Conservation (phyloP, 2,888 invertebrate genomes). For the Tachystola acroxantha region DNA sequence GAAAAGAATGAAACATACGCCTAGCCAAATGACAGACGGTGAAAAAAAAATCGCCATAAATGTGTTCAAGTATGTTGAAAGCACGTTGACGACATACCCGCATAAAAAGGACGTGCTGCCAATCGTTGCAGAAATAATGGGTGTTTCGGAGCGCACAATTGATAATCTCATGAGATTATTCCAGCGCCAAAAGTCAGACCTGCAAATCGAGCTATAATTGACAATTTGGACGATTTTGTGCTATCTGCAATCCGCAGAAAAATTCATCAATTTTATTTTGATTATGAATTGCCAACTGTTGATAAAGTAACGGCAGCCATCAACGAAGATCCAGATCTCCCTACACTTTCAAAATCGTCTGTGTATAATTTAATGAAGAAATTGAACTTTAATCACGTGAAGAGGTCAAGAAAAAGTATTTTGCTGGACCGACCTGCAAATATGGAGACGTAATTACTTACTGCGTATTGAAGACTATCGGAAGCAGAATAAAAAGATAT, state of each 20-base stretch:
- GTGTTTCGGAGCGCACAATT: not conserved
- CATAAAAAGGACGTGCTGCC: not conserved
- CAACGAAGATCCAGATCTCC: conserved; percentile 2
- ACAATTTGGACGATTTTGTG: not conserved
- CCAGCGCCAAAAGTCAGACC: not conserved
- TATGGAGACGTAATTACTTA: conserved; percentile 12
- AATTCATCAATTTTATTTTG: conserved; percentile 1
- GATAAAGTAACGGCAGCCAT: not conserved
- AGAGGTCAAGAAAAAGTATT: conserved; percentile 1
- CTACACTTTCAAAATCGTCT: not conserved
- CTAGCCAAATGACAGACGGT: not conserved
- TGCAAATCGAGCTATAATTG: not conserved
- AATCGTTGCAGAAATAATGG: not conserved
- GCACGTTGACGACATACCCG: not conserved
- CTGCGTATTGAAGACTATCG: conserved; percentile 12
- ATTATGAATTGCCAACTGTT: not conserved
- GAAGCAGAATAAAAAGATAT: conserved; percentile 12
- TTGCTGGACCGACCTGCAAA: conserved; percentile 12
- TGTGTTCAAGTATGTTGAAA: conserved; percentile 1
- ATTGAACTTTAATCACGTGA: conserved; percentile 1
- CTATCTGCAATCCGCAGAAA: conserved; percentile 1
- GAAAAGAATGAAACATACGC: not conserved
- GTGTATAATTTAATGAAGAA: conserved; percentile 2
- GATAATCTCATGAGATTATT: not conserved
- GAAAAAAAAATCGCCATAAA: not conserved